These are phyloP conservation scores for Acinonyx jubatus DNA, from an alignment of 2,113 vertebrate species.

Conservation along the genomic window DNA sequence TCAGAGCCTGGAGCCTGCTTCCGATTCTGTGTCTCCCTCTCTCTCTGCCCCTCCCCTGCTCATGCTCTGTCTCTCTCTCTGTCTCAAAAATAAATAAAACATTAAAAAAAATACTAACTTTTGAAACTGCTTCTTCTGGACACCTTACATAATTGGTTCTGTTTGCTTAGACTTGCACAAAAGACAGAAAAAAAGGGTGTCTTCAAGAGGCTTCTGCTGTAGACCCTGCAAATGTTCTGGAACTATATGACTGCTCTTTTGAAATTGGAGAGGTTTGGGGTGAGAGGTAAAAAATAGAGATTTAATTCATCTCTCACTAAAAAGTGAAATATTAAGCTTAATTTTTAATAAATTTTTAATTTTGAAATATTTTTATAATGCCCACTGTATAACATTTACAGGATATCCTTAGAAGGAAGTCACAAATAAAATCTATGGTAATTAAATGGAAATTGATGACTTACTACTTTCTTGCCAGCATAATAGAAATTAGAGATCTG, in stretches of 20 bases:
- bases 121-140: not conserved
- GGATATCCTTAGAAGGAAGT: not conserved
- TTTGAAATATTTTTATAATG: not conserved
- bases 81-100: too few species aligned
- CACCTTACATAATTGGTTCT: not conserved
- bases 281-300: not conserved
- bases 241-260: not conserved
- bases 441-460: conserved; percentile 9
- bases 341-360: conserved; percentile 22
- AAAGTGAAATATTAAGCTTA: not conserved
- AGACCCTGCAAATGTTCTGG: not conserved
- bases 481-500: not conserved
- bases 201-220: not conserved
- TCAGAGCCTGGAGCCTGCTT: too few species aligned
- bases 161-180: not conserved
- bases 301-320: not conserved
- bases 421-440: not conserved
- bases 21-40: too few species aligned
- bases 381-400: not conserved
- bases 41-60: too few species aligned
- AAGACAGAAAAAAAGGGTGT: not conserved
- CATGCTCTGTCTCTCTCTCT: too few species aligned
- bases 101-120: not conserved
- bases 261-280: not conserved
- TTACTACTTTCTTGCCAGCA: not conserved